Conservation (phyloP, 2,797 vertebrate genomes). For the Trichosurus vulpecula region DNA sequence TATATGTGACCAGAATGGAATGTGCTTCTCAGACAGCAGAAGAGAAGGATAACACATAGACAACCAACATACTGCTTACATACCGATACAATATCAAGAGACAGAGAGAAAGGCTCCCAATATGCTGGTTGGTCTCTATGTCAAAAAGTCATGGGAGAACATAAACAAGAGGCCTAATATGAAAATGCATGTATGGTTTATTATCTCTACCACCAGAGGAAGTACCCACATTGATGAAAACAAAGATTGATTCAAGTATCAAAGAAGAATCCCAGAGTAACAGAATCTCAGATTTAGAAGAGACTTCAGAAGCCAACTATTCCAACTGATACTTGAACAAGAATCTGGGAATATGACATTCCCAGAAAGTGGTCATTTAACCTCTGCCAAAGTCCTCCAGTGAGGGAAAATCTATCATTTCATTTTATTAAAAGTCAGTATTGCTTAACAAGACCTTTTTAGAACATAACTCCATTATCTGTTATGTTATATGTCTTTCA, state of each 20-base stretch:
- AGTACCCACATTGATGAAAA: no score
- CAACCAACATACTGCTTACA: not conserved
- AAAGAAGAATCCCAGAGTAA: no score
- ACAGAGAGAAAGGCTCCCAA: not conserved
- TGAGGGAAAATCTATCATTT: not conserved
- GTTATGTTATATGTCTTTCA: not conserved
- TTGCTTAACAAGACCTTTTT: not conserved
- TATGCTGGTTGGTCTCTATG: not conserved
- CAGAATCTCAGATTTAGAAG: not conserved
- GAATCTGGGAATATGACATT: not conserved
- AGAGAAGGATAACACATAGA: not conserved
- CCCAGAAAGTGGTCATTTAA: not conserved
- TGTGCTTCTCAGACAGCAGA: not conserved
- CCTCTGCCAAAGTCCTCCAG: not conserved
- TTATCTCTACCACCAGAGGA: no score
- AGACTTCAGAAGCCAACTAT: not conserved
- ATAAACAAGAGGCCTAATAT: not conserved
- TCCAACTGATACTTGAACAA: not conserved
- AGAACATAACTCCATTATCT: not conserved
- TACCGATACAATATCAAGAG: not conserved
- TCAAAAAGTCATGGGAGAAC: not conserved
- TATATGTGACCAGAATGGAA: not conserved
- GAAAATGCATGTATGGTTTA: not conserved
- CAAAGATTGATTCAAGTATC: no score
- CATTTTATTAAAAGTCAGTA: not conserved